A percentile compares a stretch with the other conserved stretches of the same genome.
phyloP scores from a whole-genome alignment of 2,797 vertebrate genomes.

The Erpetoichthys calabaricus region DNA sequence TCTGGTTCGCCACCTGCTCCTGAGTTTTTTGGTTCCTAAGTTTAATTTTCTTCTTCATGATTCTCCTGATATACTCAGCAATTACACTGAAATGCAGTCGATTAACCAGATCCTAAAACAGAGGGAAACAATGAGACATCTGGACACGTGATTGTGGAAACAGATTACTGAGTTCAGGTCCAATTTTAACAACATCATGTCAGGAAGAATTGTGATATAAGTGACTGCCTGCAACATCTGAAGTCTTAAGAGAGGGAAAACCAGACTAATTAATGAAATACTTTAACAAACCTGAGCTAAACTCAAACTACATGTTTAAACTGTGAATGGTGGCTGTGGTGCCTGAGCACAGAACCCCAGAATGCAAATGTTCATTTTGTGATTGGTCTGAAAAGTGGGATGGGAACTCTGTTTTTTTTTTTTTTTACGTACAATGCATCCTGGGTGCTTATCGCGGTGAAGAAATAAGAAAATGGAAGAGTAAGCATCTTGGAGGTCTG shows the following conservation, averaged over 20 bases:
- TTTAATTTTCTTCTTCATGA: conserved; percentile 56
- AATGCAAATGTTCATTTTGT: too few species aligned
- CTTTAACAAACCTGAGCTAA: not conserved
- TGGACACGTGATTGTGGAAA: too few species aligned
- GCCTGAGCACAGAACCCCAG: too few species aligned
- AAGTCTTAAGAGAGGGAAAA: not conserved
- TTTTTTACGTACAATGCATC: too few species aligned
- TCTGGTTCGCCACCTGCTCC: conserved; percentile 39
- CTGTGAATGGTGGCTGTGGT: too few species aligned
- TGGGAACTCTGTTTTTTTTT: too few species aligned
- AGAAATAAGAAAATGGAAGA: too few species aligned
- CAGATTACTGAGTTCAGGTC: too few species aligned
- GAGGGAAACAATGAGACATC: not conserved
- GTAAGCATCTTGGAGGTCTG: too few species aligned
- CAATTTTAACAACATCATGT: too few species aligned
- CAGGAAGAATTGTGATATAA: not conserved
- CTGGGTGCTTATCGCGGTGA: too few species aligned
- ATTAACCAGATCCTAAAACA: conserved; percentile 49
- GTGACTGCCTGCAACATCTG: conserved; percentile 24
- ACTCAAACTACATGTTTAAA: not conserved
- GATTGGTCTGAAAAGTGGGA: too few species aligned
- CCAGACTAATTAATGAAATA: not conserved
- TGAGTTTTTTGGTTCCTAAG: conserved; percentile 51
- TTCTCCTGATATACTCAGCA: conserved; percentile 51
- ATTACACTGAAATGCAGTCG: conserved; percentile 53